A percentile compares a stretch with the other conserved stretches of the same genome.
Conservation (phyloP, 2,797 vertebrate species). For the Salmo trutta region DNA sequence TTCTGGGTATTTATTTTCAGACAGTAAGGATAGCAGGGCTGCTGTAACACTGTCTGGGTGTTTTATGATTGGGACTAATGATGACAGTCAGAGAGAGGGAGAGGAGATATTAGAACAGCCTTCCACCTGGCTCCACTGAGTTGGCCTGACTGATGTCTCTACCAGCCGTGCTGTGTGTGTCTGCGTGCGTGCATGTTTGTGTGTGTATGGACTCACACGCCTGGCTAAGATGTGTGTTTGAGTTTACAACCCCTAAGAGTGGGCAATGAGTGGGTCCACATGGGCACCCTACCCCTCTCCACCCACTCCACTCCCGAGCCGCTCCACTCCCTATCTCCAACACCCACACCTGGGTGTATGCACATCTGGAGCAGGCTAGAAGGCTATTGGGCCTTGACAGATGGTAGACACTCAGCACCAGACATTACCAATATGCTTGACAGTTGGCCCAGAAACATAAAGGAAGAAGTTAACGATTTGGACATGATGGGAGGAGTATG, state of each 20-base stretch:
- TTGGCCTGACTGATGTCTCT: not conserved
- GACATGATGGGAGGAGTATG: slow-evolving; percentile 31
- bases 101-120: not conserved
- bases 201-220: not conserved
- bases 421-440: not conserved
- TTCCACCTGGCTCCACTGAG: not conserved
- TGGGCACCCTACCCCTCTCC: too few species aligned
- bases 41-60: slow-evolving; percentile 6
- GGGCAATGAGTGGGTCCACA: not conserved
- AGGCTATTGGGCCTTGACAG: not conserved
- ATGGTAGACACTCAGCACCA: not conserved
- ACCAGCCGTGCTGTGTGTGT: slow-evolving; percentile 5
- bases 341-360: not conserved
- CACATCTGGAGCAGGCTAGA: not conserved
- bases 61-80: slow-evolving; percentile 8
- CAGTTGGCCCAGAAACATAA: slow-evolving; percentile 5
- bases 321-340: not conserved
- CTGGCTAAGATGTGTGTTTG: not conserved
- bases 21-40: not conserved
- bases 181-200: slow-evolving; percentile 16
- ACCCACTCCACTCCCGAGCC: not conserved
- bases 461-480: slow-evolving; percentile 23
- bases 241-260: not conserved
- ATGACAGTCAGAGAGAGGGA: not conserved
- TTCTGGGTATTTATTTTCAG: not conserved